Conservation (phyloP, 2,113 vertebrate genomes). For the Thymallus thymallus region DNA sequence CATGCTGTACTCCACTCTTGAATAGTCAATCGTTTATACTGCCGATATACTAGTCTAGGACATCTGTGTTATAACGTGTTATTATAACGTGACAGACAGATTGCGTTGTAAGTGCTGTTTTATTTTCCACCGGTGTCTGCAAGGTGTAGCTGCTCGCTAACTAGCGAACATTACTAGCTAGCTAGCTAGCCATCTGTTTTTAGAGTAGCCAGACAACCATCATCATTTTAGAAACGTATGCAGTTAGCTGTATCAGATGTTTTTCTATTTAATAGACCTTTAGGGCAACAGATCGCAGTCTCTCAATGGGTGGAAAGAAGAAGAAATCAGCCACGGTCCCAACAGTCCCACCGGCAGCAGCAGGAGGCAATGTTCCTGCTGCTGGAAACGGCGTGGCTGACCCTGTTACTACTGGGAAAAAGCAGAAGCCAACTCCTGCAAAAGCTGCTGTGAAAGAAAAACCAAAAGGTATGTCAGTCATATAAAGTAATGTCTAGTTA, state of each 20-base stretch:
- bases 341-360: slow-evolving; percentile 34
- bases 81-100: background rate
- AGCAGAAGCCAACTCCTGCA: slow-evolving; percentile 50
- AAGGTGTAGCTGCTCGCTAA: background rate
- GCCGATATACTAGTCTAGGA: background rate
- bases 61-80: background rate
- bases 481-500: background rate
- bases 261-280: background rate
- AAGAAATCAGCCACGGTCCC: slow-evolving; percentile 76
- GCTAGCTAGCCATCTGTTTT: background rate
- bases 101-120: background rate
- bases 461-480: slow-evolving; percentile 61
- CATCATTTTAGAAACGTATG: background rate
- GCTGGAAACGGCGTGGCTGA: slow-evolving; percentile 68
- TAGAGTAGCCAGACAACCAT: background rate
- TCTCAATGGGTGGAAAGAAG: slow-evolving; percentile 88
- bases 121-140: background rate
- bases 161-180: background rate
- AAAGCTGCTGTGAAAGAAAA: slow-evolving; percentile 66
- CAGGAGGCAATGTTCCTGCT: slow-evolving; percentile 31
- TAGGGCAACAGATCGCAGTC: background rate
- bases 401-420: slow-evolving; percentile 50
- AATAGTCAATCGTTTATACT: background rate
- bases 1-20: background rate
- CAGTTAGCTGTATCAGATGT: background rate